Conservation (phyloP, 2,797 vertebrate genomes). For the Podargus strigoides region DNA sequence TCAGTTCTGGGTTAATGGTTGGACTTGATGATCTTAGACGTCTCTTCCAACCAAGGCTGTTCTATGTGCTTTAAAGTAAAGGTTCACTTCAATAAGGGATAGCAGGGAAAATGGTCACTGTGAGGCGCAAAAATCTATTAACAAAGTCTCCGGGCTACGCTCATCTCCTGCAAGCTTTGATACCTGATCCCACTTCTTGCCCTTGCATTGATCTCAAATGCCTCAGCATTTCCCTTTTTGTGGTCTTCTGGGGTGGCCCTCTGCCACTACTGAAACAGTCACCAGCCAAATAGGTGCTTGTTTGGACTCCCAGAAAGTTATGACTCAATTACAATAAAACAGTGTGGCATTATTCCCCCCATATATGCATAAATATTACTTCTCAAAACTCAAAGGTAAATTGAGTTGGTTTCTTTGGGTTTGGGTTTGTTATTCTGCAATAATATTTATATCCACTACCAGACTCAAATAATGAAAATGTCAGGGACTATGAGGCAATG, state of each 20-base stretch:
- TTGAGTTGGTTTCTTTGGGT: conserved; percentile 15
- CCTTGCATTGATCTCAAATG: background rate
- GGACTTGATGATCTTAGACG: no score
- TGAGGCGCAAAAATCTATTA: background rate
- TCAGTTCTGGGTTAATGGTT: no score
- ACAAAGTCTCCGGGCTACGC: rapidly evolving
- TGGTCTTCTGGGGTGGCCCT: background rate
- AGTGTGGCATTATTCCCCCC: background rate
- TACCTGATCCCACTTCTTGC: background rate
- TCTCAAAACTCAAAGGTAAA: background rate
- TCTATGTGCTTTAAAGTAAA: background rate
- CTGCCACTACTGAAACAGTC: background rate
- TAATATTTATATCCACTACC: conserved; percentile 31
- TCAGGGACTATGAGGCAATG: background rate
- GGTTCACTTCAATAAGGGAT: background rate
- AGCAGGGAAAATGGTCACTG: background rate
- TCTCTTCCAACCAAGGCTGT: no score
- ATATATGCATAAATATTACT: background rate
- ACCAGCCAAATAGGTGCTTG: background rate
- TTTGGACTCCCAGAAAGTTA: background rate
- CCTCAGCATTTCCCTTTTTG: background rate
- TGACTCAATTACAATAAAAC: background rate
- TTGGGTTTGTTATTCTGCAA: conserved; percentile 34
- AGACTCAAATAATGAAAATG: conserved; percentile 52
- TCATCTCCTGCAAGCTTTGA: background rate